phyloP scores from a whole-genome alignment of 2,797 vertebrate species.

The Xenentodon cancila region DNA sequence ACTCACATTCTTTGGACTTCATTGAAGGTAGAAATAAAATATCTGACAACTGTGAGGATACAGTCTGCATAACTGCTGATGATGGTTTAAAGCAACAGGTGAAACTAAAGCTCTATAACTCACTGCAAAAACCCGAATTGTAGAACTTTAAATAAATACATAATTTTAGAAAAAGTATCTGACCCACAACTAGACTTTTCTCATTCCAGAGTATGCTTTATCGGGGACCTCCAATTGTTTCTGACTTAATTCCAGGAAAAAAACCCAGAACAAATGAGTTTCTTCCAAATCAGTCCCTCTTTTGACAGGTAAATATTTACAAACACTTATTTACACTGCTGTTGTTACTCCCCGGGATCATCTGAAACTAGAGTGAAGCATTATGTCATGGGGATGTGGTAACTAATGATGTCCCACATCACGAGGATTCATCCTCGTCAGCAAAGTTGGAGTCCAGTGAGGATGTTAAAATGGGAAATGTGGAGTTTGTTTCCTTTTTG shows the following conservation, averaged over 20 bases:
- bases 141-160: slow-evolving; percentile 11
- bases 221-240: slow-evolving; percentile 23
- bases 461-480: slow-evolving; percentile 16
- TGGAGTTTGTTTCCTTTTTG: slow-evolving; percentile 13
- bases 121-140: slow-evolving; percentile 3
- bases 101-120: slow-evolving; percentile 1
- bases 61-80: not conserved
- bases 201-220: slow-evolving; percentile 1
- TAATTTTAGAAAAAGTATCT: slow-evolving; percentile 3
- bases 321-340: slow-evolving; percentile 59
- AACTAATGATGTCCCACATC: slow-evolving; percentile 13
- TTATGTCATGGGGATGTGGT: slow-evolving; percentile 3
- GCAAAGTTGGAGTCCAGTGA: slow-evolving; percentile 18
- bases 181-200: not conserved
- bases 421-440: not conserved
- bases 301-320: slow-evolving; percentile 61
- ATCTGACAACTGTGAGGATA: not conserved
- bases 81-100: not conserved
- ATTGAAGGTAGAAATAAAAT: not conserved
- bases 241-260: slow-evolving; percentile 27
- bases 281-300: slow-evolving; percentile 25
- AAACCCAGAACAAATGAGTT: slow-evolving; percentile 11
- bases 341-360: slow-evolving; percentile 22
- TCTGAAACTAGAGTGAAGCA: slow-evolving; percentile 10
- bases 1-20: not conserved